A percentile compares a stretch with the other conserved stretches of the same genome.
phyloP scores from a whole-genome alignment of 2,888 invertebrate species.

The Phyllotreta cruciferae region DNA sequence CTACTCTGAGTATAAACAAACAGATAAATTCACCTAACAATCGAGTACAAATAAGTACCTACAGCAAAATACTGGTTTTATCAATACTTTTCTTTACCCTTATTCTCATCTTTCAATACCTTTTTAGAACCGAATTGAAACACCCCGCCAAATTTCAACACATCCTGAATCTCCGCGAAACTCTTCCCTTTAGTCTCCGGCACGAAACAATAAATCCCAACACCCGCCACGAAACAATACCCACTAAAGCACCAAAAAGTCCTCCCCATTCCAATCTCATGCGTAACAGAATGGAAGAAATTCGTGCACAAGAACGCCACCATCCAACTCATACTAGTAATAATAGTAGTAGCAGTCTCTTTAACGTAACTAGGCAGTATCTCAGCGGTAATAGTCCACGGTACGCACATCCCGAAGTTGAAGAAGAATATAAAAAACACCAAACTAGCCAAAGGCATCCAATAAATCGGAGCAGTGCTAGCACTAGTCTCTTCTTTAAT shows the following conservation, averaged over 20 bases:
- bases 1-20: no score
- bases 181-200: conserved; percentile 92
- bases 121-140: conserved; percentile 18
- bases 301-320: conserved; percentile 77
- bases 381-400: conserved; percentile 81
- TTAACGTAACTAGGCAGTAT: conserved; percentile 81
- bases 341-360: conserved; percentile 74
- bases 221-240: conserved; percentile 62
- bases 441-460: conserved; percentile 76
- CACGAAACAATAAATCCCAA: conserved; percentile 63
- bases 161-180: conserved; percentile 81
- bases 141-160: conserved; percentile 44
- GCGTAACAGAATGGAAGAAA: conserved; percentile 68
- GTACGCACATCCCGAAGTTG: conserved; percentile 70
- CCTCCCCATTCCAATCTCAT: conserved; percentile 65
- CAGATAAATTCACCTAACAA: no score
- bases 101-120: not conserved
- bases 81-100: not conserved
- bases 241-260: conserved; percentile 77
- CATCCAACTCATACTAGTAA: conserved; percentile 77
- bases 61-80: no score
- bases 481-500: conserved; percentile 65
- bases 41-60: no score
- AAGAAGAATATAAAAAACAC: conserved; percentile 73
- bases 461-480: conserved; percentile 60